Percentiles rank a stretch among this genome's conserved stretches.
These are phyloP conservation scores for Emys orbicularis DNA, from an alignment of 2,797 vertebrate genomes.

Conservation along the genomic window DNA sequence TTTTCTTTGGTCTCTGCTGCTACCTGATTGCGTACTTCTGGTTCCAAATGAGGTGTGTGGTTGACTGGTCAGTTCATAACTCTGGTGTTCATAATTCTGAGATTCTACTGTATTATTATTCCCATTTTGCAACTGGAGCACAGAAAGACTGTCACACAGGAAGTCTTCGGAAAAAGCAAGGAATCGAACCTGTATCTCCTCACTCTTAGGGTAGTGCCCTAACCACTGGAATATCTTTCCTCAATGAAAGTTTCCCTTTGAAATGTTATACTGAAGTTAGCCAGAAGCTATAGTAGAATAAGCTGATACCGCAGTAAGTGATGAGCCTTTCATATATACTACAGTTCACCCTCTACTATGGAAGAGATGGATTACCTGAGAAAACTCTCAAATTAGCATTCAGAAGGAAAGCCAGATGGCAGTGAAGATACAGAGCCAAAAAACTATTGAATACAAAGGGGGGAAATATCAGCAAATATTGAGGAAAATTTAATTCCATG, in stretches of 20 bases:
- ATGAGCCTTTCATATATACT: not conserved
- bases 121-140: not conserved
- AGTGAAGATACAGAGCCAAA: not conserved
- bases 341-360: not conserved
- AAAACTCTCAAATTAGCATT: not conserved
- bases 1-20: too few relatives aligned
- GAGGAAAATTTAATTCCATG: not conserved
- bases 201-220: not conserved
- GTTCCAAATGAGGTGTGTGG: too few relatives aligned
- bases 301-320: not conserved
- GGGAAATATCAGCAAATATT: not conserved
- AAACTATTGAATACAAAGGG: not conserved
- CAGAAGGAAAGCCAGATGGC: not conserved
- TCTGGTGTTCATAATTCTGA: not conserved
- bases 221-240: not conserved
- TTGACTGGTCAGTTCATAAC: too few relatives aligned
- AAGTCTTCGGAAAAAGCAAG: not conserved
- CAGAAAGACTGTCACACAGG: not conserved
- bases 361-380: not conserved
- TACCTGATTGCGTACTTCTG: too few relatives aligned
- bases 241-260: not conserved
- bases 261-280: not conserved
- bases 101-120: not conserved
- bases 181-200: not conserved
- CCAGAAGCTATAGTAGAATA: not conserved